Evolutionary conservation across 2,888 invertebrate species (phyloP).

Genomic region (Idaea straminata): DNA sequence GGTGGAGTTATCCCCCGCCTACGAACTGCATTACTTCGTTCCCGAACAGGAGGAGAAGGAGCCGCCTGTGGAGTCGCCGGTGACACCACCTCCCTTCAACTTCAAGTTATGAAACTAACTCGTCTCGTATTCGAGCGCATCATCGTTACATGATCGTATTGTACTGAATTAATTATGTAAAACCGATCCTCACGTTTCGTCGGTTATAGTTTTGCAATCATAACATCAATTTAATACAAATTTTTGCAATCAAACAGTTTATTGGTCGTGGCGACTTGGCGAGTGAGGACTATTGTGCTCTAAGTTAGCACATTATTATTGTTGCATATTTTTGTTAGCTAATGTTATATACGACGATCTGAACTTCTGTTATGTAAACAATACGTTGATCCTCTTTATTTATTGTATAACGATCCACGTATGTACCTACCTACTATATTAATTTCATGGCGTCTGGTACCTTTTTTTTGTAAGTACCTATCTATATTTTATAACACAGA

Average conservation of each 20-base stretch:
- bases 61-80: conserved; percentile 31
- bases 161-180: background rate
- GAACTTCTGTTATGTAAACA: background rate
- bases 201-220: background rate
- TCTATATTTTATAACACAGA: background rate
- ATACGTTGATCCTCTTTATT: background rate
- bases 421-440: background rate
- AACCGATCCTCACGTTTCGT: background rate
- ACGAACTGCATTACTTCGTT: conserved; percentile 70
- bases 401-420: background rate
- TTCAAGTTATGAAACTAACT: conserved; percentile 42
- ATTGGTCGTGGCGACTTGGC: background rate
- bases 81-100: conserved; percentile 27
- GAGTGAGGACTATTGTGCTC: background rate
- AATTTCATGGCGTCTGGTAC: background rate
- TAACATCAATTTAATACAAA: background rate
- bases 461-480: background rate
- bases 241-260: background rate
- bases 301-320: background rate
- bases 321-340: background rate
- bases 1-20: conserved; percentile 64
- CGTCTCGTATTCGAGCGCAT: conserved; percentile 1
- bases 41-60: conserved; percentile 66
- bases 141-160: conserved; percentile 5
- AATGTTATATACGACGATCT: background rate